Evolutionary conservation across 1,140 invertebrate genomes (phyloP), one percentile per base, ranked within the genome.

Genomic region (Heliconius eleuchia): DNA sequence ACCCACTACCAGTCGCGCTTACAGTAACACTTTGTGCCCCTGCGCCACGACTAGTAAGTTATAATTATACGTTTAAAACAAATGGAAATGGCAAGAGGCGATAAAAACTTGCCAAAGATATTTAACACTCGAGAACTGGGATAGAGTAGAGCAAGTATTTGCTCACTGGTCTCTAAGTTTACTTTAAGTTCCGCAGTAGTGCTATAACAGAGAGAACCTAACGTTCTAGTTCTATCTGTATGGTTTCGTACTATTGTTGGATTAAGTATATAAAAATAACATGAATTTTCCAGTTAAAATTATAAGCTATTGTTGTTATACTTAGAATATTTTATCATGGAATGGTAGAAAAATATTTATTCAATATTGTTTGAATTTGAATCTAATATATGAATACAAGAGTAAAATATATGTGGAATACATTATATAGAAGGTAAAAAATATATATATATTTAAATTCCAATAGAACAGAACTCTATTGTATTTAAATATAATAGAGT

Each of bases 151-250:
- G 30, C 60, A 66, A 66, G 60, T 66, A 66, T 66, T 66, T 66
- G 60, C 60, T 66, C 60, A 23, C 23, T 66, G 60, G 60, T 66
- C 60, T 30, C 60, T 66, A 66, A 66, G 60, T 66, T 66, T 66
- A 30, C 60, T 66, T 66, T 16, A 66, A 66, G 60, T 66, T 66
- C 60, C 60, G 9, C n/a, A 66, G 27, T 66, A 66, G 60, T 66
- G 60, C 60, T 66, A 30, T 30, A 66, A 30, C 60, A 66, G 60
- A 66, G 60, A 27, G 60, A 66, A 66, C 27, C 60, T 66, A 66
- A 66, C 27, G 27, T 66, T 30, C 60, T 30, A 66, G 60, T 66
- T 66, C 23, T 66, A 30, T 66, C 1, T 66, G 9, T 30, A 30
- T 16, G 60, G 19, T 30, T 66, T 66, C 11, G 60, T 66, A 30